Base-by-base conservation (phyloP, 2,797 vertebrate genomes). In the Apodemus agrarius region DNA sequence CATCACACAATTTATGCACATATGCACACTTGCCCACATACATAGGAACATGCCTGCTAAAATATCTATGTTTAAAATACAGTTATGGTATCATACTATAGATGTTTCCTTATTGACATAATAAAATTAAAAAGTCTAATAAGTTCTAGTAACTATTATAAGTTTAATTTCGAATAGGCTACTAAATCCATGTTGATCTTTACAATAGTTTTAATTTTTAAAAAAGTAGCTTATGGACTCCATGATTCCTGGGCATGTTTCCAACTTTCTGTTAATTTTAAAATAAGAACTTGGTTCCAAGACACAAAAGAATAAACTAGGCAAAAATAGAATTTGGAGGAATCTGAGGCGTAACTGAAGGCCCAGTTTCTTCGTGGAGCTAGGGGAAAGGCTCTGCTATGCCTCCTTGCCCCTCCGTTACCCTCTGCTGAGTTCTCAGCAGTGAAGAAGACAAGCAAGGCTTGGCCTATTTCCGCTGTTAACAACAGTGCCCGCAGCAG, bases 371-470 rank as follows among this genome's bases (percentile, higher is more conserved):
- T 46, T 88, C 75, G 31, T 86, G 54, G 65, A 94, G 74, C 79
- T 93, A 37, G 82, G 75, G 78, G n/a, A 82, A 93, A 95, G 59
- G 40, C 61, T 97, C 95, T 91, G 61, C 96, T 94, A 29, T 80
- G 89, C 17, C 8, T 21, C 17, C 34, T 19, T 69, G n/a, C 19
- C n/a, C 67, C 10, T 4, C n/a, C 34, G 19, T 9, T 10, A 67
- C 14, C n/a, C 16, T 17, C 67, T 94, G 69, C 93, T 94, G 59
- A 89, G 96, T 96, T 93, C 96, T 80, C 63, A 93, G 94, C 94
- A 67, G 82, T 93, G 87, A 97, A 84, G 85, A 92, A 63, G 88
- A 96, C n/a, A 92, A 95, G 85, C 91, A 52, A 90, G 91, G 75
- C 84, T 97, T 92, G 95, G 92, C 46, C 74, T 83, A 76, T 61